These are phyloP conservation scores for Heteropelma amictum DNA, from an alignment of 2,888 invertebrate species.

Conservation along the genomic window DNA sequence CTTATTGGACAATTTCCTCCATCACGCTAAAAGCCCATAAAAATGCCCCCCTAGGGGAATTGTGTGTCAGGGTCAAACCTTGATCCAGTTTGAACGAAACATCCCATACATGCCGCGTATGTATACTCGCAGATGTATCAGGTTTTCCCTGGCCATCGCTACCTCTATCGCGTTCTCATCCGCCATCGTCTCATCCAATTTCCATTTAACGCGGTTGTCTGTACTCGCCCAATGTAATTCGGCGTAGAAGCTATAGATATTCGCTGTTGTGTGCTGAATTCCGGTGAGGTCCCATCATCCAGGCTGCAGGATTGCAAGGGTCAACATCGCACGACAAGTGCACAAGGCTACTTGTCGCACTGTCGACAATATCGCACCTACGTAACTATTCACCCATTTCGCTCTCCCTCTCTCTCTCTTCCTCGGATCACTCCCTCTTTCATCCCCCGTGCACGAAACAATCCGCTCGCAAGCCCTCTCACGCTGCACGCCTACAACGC, in stretches of 20 bases:
- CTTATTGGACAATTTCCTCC: no score
- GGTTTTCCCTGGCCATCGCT: not conserved
- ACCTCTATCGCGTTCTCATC: constrained; percentile 7
- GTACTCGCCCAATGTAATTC: constrained; percentile 70
- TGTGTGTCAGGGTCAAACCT: no score
- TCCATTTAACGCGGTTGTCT: constrained; percentile 71
- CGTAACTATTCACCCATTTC: not conserved
- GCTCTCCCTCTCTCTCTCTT: not conserved
- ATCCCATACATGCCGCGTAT: not conserved
- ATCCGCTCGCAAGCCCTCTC: not conserved
- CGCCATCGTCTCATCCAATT: constrained; percentile 65
- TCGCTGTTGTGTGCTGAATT: not conserved
- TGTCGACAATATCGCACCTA: constrained; percentile 48
- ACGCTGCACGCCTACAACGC: constrained; percentile 19
- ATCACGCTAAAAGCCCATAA: no score
- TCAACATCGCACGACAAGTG: constrained; percentile 27
- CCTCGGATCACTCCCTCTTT: no score
- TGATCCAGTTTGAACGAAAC: no score
- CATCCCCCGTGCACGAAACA: no score
- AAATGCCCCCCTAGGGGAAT: no score
- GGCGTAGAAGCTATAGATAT: constrained; percentile 49
- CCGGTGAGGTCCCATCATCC: constrained; percentile 42
- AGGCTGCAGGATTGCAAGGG: constrained; percentile 51
- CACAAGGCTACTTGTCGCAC: constrained; percentile 46
- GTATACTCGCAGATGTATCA: not conserved